phyloP scores from a whole-genome alignment of 2,797 vertebrate genomes.

The Pelodytes ibericus region DNA sequence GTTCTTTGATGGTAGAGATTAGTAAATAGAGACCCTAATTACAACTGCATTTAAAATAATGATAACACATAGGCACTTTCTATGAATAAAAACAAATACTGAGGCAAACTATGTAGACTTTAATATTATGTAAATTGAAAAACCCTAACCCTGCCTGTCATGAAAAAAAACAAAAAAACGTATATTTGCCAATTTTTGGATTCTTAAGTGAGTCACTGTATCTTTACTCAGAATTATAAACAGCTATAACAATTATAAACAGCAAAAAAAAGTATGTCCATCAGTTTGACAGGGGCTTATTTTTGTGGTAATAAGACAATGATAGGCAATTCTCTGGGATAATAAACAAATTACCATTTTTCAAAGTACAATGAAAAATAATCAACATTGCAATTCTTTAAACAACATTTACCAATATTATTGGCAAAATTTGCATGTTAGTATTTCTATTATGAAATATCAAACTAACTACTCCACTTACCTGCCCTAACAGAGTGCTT shows the following conservation, averaged over 20 bases:
- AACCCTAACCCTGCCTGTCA: not conserved
- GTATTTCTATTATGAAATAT: too few species aligned
- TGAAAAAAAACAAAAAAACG: too few species aligned
- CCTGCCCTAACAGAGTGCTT: too few species aligned
- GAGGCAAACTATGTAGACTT: not conserved
- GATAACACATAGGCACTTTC: too few species aligned
- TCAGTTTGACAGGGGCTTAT: conserved; percentile 16
- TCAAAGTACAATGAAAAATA: not conserved
- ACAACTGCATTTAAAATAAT: too few species aligned
- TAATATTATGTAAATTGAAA: not conserved
- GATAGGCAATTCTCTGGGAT: not conserved
- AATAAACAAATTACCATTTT: conserved; percentile 1
- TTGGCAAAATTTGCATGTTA: too few species aligned
- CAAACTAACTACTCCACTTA: too few species aligned
- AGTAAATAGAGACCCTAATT: too few species aligned
- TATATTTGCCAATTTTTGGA: not conserved
- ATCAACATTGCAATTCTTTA: not conserved
- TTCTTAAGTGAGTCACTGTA: conserved; percentile 2
- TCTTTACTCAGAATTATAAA: conserved; percentile 27
- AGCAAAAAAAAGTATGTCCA: conserved; percentile 8
- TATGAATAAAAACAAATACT: not conserved
- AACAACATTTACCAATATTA: too few species aligned
- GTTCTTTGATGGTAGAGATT: too few species aligned
- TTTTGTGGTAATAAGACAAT: conserved; percentile 24
- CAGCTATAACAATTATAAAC: conserved; percentile 24